Base-by-base conservation (phyloP, 2,113 vertebrate species). In the Dicentrarchus labrax region DNA sequence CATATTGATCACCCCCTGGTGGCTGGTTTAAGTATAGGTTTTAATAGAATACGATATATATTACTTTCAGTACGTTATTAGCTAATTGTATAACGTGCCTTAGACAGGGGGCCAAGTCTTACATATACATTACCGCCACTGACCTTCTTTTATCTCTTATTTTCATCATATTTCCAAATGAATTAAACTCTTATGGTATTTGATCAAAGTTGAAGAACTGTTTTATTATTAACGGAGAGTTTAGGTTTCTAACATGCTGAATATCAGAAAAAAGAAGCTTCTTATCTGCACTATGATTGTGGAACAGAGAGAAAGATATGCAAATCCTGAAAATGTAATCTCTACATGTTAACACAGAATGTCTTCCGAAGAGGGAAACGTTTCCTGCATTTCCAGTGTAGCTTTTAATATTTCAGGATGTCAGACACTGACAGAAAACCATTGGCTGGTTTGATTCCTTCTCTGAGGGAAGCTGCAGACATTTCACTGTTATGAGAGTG, bases 401-500 rank as follows among this genome's bases (percentile, higher is more conserved):
- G 16, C n/a, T 47, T 78, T 78, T 61, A 59, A 75, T 61, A 50
- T 72, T 62, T 73, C 61, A 47, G 67, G 6, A 76, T 30, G 54
- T 67, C 54, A 76, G 66, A 19, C 54, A 4, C 60, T 48, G 79
- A 74, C 56, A 70, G 51, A 50, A 72, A 85, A 47, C 22, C n/a
- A 36, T 30, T 60, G 54, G 41, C 50, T 73, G 76, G 45, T 80
- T 72, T 51, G 47, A 64, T 76, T 78, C 6, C 2, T 79, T 57
- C 68, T 73, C 17, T 0, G 24, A 67, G 24, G 47, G 50, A 70
- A 76, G 50, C 36, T 8, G 72, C 62, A 53, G 61, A 84, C 16
- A 1, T 36, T 64, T 50, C 59, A 6, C 65, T 71, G 78, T 86
- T 21, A 72, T 66, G 67, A 79, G 45, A 5, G 53, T 0, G 24